Evolutionary conservation across 2,888 invertebrate species (phyloP), one percentile per base, ranked within the genome.

Genomic region (Cerastis rubricosa): DNA sequence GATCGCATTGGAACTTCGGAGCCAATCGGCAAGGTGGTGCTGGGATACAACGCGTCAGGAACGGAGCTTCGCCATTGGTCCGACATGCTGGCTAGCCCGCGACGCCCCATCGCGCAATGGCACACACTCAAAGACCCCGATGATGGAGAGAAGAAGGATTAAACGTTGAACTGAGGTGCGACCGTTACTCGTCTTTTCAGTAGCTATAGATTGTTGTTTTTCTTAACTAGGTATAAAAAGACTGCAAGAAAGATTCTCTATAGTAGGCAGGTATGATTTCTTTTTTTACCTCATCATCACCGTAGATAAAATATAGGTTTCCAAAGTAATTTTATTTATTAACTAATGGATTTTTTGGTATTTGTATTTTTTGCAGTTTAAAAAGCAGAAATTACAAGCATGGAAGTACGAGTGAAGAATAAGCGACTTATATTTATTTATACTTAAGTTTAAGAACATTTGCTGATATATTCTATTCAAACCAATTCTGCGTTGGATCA

Each of bases 1-100:
- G 99, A 99, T 97, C 99, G 99, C 95, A 99, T 99, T 97, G 99
- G 99, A 87, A 99, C 99, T 78, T 99, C 99, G 92, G 99, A 99
- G 97, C 99, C 99, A 71, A 99, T 99, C 94, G 99, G 99, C 88
- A 99, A 99, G 97, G 99, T 99, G 88, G 98, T 99, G 87, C 97
- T 99, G 90, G 99, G 99, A 74, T 99, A 99, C 97, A 99, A 99
- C 97, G 99, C 99, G 91, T 98, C 98, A 84, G 99, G 99, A 88
- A 99, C 99, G 54, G 99, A 99, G 96, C 97, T 99, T 86, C 98
- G 99, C 91, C 99, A 99, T 97, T 99, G 99, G 99, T 99, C 99
- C 87, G 99, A 99, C 96, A 99, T 99, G 99, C 97, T 99, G 96
- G 99, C 99, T 91, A 99, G 99, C 90, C 99, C 99, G 65, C 98